Evolutionary conservation across 2,113 vertebrate genomes (phyloP).

Genomic region (Cyanoramphus novaezelandiae): DNA sequence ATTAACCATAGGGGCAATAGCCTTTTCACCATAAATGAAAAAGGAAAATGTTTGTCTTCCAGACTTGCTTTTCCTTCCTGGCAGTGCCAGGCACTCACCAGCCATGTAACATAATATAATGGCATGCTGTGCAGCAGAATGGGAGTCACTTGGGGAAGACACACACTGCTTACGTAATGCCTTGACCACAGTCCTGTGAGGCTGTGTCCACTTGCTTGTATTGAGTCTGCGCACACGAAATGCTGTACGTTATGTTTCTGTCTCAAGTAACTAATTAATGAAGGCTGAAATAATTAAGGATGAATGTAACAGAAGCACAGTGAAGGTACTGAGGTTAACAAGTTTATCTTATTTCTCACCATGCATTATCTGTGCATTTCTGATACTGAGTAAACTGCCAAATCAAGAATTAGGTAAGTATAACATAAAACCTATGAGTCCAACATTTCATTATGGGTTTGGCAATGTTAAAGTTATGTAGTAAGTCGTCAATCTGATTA

Average conservation of each 20-base stretch:
- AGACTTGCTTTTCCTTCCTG: background rate
- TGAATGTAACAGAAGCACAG: slow-evolving; percentile 72
- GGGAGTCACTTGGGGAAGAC: background rate
- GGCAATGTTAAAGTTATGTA: background rate
- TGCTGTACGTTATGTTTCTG: slow-evolving; percentile 63
- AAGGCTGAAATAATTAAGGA: slow-evolving; percentile 81
- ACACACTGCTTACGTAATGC: background rate
- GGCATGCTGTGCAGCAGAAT: background rate
- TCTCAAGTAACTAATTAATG: slow-evolving; percentile 76
- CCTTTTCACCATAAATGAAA: background rate
- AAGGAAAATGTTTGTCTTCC: background rate
- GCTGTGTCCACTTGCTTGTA: slow-evolving; percentile 7
- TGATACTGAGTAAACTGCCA: slow-evolving; percentile 49
- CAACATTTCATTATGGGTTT: background rate
- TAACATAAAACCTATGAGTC: background rate
- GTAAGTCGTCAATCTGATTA: background rate
- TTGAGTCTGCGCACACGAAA: slow-evolving; percentile 33
- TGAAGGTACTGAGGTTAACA: slow-evolving; percentile 61
- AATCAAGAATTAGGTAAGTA: slow-evolving; percentile 18
- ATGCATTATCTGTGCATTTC: background rate
- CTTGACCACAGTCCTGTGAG: background rate
- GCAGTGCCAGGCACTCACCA: background rate
- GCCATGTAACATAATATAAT: background rate
- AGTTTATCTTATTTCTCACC: slow-evolving; percentile 66
- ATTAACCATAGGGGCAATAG: background rate